Evolutionary conservation across 2,888 invertebrate species (phyloP), one percentile per base, ranked within the genome.

Genomic region (Troides oblongomaculatus): DNA sequence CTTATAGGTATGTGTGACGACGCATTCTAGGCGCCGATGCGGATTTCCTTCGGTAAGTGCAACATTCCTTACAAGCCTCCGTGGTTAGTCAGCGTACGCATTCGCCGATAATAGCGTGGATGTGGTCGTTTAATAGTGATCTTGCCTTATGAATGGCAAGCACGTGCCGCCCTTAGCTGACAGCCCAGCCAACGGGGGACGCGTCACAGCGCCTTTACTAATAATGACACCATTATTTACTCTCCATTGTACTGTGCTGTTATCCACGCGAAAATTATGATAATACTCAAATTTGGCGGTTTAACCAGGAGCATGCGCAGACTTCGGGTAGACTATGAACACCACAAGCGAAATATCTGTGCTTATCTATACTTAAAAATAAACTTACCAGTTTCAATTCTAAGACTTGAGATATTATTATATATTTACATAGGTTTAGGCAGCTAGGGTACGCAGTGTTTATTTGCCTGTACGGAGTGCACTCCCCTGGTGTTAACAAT

Each of bases 41-140:
- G 90, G 90, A 92, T 91, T 90, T 91, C 92, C 90, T 90, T 86
- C 87, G 85, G 80, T 82, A 80, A 82, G 83, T 87, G 88, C 88
- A 86, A 79, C 87, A 92, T 92, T 89, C 90, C 86, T 77, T 71
- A 83, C 88, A 84, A 82, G 84, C 82, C 86, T 84, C 75, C 70
- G 76, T 76, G 76, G 78, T 89, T 86, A 89, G 84, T 90, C 89
- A 90, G 83, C 81, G 78, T 78, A 79, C 81, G 81, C 76, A 66
- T 80, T 81, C 78, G 81, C 80, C 78, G 81, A 83, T 85, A 83
- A 82, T 82, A 81, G 81, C 77, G 81, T 80, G 67, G 72, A 73
- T 71, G 71, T 73, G 72, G 72, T 68, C 71, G 73, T 73, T 62
- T 67, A 67, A 64, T 65, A 67, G 68, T 59, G 64, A 68, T 66